Base-by-base conservation (phyloP, 2,113 vertebrate genomes). In the Gavialis gangeticus region DNA sequence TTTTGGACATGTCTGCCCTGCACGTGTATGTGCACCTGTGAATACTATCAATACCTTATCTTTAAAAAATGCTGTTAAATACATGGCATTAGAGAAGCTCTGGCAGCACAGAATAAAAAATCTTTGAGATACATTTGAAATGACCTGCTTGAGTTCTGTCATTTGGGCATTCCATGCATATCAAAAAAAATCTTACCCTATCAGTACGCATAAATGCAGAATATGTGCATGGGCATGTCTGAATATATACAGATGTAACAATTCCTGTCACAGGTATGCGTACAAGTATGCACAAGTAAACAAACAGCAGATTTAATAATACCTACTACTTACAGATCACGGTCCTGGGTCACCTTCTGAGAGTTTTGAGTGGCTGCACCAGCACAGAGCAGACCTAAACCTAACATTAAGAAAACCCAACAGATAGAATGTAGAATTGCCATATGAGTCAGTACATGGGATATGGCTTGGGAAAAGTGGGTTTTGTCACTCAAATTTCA, bases 341-440 rank as follows among this genome's bases (percentile, higher is more conserved):
- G 28, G 28, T n/a, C 75, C 34, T 37, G 30, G 19, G 67, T 30
- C 30, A 37, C 12, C 30, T 37, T 71, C 30, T 37, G 67, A 71
- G 22, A 30, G 30, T n/a, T 21, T 64, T 64, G 62, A 27, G 25
- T 27, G 63, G 12, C 27, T 85, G 16, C 46, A 27, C 55, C 24
- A 56, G 79, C 28, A 28, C 3, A 0, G 0, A 0, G 0, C 37
- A 1, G 0, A 34, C 60, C 5, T 64, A 64, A 90, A 67, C 67
- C 34, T 28, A 59, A 3, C 24, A 9, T 57, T 5, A 22, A 19
- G 13, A 27, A 46, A 55, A 18, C 2, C 2, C 55, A 46, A 5
- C 8, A 1, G 8, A 67, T 15, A 75, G 21, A 66, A 22, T 64
- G 5, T 0, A 1, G 28, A 28, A 25, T 69, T 56, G 2, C 1